phyloP scores from a whole-genome alignment of 2,888 invertebrate genomes.

The Pteria penguin region DNA sequence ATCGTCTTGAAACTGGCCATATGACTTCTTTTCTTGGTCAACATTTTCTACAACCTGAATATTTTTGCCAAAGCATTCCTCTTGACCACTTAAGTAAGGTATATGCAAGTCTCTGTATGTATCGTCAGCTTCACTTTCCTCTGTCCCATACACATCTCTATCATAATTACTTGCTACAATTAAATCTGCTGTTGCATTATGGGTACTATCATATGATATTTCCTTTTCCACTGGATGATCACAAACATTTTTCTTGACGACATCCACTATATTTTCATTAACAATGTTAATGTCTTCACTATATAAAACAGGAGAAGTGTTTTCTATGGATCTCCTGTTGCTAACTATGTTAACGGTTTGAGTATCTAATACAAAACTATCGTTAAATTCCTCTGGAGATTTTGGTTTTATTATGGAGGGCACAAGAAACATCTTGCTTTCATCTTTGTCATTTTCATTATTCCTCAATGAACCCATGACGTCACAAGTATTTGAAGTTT shows the following conservation, averaged over 20 bases:
- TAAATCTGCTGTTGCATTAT: conserved; percentile 52
- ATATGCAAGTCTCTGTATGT: conserved; percentile 59
- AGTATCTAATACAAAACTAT: conserved; percentile 72
- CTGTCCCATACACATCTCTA: conserved; percentile 46
- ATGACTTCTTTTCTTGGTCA: not conserved
- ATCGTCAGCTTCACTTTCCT: conserved; percentile 36
- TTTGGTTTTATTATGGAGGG: not conserved
- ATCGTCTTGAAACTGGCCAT: conserved; percentile 83
- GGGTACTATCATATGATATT: conserved; percentile 3
- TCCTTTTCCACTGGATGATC: not conserved
- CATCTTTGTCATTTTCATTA: not conserved
- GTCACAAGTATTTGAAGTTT: not conserved
- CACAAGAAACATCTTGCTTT: too few species aligned
- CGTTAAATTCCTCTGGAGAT: conserved; percentile 52
- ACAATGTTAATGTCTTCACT: not conserved
- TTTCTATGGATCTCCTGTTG: too few species aligned
- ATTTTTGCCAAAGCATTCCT: conserved; percentile 51
- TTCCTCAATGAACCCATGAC: not conserved
- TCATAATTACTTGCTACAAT: conserved; percentile 71
- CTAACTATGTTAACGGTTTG: conserved; percentile 48
- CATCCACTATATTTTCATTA: not conserved
- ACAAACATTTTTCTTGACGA: not conserved
- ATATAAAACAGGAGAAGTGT: not conserved
- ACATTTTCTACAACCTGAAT: conserved; percentile 19
- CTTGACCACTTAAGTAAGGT: conserved; percentile 63